phyloP scores from a whole-genome alignment of 2,113 vertebrate species.

The Helogale parvula region DNA sequence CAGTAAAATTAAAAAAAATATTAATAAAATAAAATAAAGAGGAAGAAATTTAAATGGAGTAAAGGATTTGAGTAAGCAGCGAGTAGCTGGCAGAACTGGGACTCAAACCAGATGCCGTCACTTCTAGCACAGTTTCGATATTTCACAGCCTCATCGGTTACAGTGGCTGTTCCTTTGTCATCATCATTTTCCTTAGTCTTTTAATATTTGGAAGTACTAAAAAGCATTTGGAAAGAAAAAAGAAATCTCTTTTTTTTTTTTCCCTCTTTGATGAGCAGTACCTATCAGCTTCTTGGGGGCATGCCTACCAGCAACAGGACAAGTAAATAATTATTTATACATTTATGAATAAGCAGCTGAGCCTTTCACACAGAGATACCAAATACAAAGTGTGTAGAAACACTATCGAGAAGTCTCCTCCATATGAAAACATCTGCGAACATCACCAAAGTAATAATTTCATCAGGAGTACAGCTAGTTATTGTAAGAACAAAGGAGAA shows the following conservation, averaged over 20 bases:
- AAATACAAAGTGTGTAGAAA: background rate
- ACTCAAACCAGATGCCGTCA: background rate
- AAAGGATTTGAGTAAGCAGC: background rate
- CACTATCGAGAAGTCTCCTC: background rate
- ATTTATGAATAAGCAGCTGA: slow-evolving; percentile 33
- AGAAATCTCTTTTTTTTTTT: background rate
- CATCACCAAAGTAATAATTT: background rate
- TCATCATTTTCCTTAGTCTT: background rate
- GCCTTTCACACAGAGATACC: background rate
- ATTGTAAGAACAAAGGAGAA: background rate
- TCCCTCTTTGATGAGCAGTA: background rate
- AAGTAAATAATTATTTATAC: slow-evolving; percentile 11
- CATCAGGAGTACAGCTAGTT: background rate
- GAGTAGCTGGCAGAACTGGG: background rate
- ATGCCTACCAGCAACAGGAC: background rate
- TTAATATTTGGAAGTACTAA: background rate
- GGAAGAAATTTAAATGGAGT: background rate
- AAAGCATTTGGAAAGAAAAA: background rate
- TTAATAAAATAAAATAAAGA: no score
- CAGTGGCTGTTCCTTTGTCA: background rate
- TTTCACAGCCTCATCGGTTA: background rate
- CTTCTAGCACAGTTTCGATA: background rate
- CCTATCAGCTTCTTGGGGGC: background rate
- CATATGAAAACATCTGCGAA: background rate
- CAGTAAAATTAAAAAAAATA: no score